phyloP scores from a whole-genome alignment of 2,888 invertebrate species.

The Belgica antarctica region DNA sequence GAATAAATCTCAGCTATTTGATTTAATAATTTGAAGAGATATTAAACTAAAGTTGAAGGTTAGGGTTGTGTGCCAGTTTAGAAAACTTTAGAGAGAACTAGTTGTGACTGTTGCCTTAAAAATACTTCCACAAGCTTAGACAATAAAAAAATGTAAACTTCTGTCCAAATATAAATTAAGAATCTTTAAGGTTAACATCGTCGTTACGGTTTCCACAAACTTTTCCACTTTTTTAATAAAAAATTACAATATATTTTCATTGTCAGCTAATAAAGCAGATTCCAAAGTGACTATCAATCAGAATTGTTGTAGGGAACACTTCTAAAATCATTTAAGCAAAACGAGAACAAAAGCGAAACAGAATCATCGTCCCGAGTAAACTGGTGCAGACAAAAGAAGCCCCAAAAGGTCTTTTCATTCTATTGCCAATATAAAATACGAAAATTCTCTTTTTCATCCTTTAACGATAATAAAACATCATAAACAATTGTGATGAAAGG shows the following conservation, averaged over 20 bases:
- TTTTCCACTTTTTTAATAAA: too few species aligned
- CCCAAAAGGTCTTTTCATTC: neutral
- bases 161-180: too few species aligned
- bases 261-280: too few species aligned
- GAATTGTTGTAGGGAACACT: neutral
- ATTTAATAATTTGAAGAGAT: too few species aligned
- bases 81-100: too few species aligned
- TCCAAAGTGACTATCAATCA: slow-evolving; percentile 1
- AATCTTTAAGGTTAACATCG: too few species aligned
- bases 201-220: too few species aligned
- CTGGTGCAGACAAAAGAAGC: neutral
- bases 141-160: too few species aligned
- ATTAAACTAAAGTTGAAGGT: neutral
- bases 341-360: neutral
- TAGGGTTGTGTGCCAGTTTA: neutral
- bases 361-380: neutral
- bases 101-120: too few species aligned
- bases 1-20: neutral
- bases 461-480: neutral
- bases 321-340: slow-evolving; percentile 1
- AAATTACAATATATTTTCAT: too few species aligned
- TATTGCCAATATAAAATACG: slow-evolving; percentile 6
- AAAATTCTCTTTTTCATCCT: neutral
- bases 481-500: slow-evolving; percentile 15
- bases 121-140: too few species aligned